Conservation (phyloP, 2,113 vertebrate genomes). For the Tyrannus savana region DNA sequence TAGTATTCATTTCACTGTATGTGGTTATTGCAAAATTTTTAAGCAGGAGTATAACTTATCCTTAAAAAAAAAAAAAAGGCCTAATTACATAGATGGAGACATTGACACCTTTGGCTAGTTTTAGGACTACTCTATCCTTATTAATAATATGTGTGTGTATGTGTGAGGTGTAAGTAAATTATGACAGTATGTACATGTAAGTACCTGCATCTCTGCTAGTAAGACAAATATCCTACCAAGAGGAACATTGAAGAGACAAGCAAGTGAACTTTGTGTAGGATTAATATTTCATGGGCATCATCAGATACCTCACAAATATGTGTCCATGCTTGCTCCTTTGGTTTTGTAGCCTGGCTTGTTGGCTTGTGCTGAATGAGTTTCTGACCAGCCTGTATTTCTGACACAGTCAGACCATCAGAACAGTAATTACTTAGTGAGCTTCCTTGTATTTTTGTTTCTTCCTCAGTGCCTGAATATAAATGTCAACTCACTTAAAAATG, state of each 20-base stretch:
- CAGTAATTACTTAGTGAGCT: background rate
- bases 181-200: background rate
- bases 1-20: background rate
- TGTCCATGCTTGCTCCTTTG: background rate
- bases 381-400: constrained; percentile 10
- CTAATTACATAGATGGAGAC: background rate
- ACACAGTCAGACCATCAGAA: background rate
- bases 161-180: background rate
- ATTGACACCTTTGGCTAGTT: background rate
- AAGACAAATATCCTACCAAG: background rate
- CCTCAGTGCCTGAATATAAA: background rate
- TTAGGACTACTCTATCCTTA: background rate
- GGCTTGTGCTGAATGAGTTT: background rate
- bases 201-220: background rate
- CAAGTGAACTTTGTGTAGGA: background rate
- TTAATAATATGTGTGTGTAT: background rate
- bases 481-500: background rate
- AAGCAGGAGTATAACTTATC: background rate
- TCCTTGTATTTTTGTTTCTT: background rate
- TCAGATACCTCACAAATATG: background rate
- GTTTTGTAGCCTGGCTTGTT: background rate
- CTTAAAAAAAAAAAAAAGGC: background rate
- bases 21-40: background rate
- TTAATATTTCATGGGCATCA: background rate
- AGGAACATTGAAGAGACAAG: background rate